Evolutionary conservation across 2,888 invertebrate genomes (phyloP).

Genomic region (Adela reaumurella): DNA sequence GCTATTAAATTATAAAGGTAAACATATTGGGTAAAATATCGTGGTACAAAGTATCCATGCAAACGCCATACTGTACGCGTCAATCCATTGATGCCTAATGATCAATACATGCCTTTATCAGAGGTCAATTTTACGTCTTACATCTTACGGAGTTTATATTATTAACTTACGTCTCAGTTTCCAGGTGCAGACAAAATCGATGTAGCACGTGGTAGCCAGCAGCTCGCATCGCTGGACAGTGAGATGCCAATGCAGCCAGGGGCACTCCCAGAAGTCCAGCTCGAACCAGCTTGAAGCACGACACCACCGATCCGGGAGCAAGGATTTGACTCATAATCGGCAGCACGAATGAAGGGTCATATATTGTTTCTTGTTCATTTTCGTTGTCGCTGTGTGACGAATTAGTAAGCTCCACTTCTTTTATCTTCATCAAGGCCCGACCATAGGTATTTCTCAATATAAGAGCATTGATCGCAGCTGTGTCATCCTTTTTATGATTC

Average conservation of each 20-base stretch:
- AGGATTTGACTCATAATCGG: constrained; percentile 73
- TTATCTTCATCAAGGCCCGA: constrained; percentile 16
- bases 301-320: constrained; percentile 70
- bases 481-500: constrained; percentile 19
- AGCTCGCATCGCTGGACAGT: constrained; percentile 62
- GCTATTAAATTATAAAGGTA: no score
- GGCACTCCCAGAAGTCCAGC: constrained; percentile 68
- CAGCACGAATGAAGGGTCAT: constrained; percentile 80
- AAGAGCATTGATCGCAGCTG: constrained; percentile 20
- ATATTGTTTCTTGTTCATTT: constrained; percentile 44
- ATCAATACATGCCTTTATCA: no score
- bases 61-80: no score
- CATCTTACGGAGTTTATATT: no score
- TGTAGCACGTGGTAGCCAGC: constrained; percentile 72
- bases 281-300: constrained; percentile 66
- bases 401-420: constrained; percentile 20
- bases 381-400: constrained; percentile 20
- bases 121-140: no score
- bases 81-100: no score
- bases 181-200: constrained; percentile 71
- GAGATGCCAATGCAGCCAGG: constrained; percentile 67
- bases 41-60: no score
- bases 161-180: constrained; percentile 62
- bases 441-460: constrained; percentile 21
- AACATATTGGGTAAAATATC: no score